A percentile compares a stretch with the other conserved stretches of the same genome.
Evolutionary conservation across 2,113 vertebrate species (phyloP).

Genomic region (Natator depressus): DNA sequence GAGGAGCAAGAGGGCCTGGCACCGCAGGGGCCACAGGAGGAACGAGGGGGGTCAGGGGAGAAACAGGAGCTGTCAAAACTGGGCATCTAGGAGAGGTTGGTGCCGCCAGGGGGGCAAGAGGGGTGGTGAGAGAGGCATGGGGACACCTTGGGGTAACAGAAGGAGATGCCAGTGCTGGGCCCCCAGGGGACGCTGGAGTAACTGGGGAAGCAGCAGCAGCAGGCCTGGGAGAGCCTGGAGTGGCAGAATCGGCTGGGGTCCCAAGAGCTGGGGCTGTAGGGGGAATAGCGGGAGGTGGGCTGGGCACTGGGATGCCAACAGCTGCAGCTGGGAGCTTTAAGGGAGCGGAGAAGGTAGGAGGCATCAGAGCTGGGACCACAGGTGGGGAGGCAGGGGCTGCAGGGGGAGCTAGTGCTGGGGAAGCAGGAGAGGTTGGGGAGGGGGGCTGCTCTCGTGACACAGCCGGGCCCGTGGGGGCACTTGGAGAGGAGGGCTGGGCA

Average conservation of each 20-base stretch:
- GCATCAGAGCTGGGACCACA: not conserved
- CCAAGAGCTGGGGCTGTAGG: conserved; percentile 14
- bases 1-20: not conserved
- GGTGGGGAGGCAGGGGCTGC: accelerated
- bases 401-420: not conserved
- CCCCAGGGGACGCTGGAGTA: not conserved
- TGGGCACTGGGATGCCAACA: not conserved
- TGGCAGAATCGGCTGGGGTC: not conserved
- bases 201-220: not conserved
- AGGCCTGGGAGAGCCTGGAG: conserved; percentile 29
- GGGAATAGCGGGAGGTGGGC: not conserved
- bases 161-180: not conserved
- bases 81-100: not conserved
- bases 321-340: not conserved
- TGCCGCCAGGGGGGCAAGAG: not conserved
- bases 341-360: not conserved
- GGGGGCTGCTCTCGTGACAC: accelerated
- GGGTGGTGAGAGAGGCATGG: not conserved
- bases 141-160: not conserved
- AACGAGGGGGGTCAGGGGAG: conserved; percentile 34
- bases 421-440: conserved; percentile 53
- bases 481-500: not conserved
- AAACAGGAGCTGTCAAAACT: not conserved
- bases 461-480: not conserved
- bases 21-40: conserved; percentile 70